Evolutionary conservation across 2,797 vertebrate genomes (phyloP).

Genomic region (Protosalanx chinensis): DNA sequence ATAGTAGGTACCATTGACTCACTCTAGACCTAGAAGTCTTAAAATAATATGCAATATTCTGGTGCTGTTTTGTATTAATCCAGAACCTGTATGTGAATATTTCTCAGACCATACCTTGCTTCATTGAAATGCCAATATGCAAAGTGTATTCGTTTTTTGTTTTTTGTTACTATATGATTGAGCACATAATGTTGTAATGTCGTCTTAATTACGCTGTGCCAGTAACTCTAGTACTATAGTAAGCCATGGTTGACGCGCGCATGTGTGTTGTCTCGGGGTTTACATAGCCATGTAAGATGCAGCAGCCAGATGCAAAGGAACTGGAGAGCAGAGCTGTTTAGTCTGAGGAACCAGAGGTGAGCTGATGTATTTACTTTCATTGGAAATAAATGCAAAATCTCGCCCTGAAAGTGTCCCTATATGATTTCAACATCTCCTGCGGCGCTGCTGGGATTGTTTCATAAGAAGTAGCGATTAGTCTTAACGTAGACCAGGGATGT

Average conservation of each 20-base stretch:
- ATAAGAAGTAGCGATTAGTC: conserved; percentile 16
- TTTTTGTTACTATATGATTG: conserved; percentile 42
- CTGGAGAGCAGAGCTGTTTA: conserved; percentile 43
- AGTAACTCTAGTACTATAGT: conserved; percentile 44
- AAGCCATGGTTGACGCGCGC: conserved; percentile 23
- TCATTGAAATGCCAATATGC: conserved; percentile 54
- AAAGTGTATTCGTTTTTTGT: conserved; percentile 61
- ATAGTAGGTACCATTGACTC: conserved; percentile 58
- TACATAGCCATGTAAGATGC: conserved; percentile 30
- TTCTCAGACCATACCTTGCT: conserved; percentile 51
- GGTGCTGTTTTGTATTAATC: conserved; percentile 64
- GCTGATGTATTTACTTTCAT: conserved; percentile 67
- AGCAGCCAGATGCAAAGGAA: conserved; percentile 47
- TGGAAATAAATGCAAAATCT: conserved; percentile 69
- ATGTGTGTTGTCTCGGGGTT: conserved; percentile 30
- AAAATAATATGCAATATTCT: conserved; percentile 57
- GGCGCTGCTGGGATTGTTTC: conserved; percentile 28
- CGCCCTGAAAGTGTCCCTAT: conserved; percentile 49
- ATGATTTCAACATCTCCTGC: conserved; percentile 33
- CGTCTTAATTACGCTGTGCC: conserved; percentile 38
- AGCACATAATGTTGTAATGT: conserved; percentile 50
- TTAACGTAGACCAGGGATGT: conserved; percentile 15
- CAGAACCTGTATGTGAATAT: conserved; percentile 67
- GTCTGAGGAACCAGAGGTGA: conserved; percentile 45
- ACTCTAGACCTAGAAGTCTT: conserved; percentile 43